Evolutionary conservation across 2,113 vertebrate genomes (phyloP).

Genomic region (Malaclemys terrapin): DNA sequence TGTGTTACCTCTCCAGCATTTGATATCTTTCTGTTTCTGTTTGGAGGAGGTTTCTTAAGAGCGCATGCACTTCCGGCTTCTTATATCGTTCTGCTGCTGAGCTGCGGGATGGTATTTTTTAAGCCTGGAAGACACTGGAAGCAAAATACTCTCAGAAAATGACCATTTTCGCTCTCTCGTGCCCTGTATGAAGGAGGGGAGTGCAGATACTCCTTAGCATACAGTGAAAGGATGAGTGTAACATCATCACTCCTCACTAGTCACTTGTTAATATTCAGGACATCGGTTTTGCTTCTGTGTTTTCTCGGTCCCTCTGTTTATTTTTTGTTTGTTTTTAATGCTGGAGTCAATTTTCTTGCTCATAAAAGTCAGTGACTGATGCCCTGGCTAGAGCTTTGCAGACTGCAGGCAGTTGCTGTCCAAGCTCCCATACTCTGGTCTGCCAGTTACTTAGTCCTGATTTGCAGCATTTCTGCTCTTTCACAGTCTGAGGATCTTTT

Average conservation of each 20-base stretch:
- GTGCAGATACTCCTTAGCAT: slow-evolving; percentile 22
- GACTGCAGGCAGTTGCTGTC: slow-evolving; percentile 69
- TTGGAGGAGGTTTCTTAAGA: background rate
- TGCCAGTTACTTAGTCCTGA: slow-evolving; percentile 57
- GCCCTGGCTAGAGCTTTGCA: slow-evolving; percentile 55
- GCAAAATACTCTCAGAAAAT: slow-evolving; percentile 47
- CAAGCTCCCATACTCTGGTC: slow-evolving; percentile 61
- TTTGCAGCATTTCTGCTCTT: slow-evolving; percentile 56
- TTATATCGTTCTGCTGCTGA: background rate
- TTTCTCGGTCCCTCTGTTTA: slow-evolving; percentile 36
- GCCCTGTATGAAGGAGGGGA: background rate
- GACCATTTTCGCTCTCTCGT: slow-evolving; percentile 34
- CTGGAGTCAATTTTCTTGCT: slow-evolving; percentile 69
- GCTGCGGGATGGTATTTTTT: background rate
- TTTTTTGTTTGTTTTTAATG: slow-evolving; percentile 54
- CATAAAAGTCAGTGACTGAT: slow-evolving; percentile 72
- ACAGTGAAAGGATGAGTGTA: background rate
- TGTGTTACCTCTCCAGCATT: background rate
- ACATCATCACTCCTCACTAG: slow-evolving; percentile 30
- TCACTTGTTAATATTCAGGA: slow-evolving; percentile 70
- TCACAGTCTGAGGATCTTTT: slow-evolving; percentile 10
- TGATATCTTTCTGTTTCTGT: background rate
- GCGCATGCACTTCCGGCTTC: background rate
- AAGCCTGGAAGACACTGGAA: slow-evolving; percentile 15
- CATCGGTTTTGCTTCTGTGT: slow-evolving; percentile 20